Evolutionary conservation across 2,113 vertebrate species (phyloP).

Genomic region (Chionis minor): DNA sequence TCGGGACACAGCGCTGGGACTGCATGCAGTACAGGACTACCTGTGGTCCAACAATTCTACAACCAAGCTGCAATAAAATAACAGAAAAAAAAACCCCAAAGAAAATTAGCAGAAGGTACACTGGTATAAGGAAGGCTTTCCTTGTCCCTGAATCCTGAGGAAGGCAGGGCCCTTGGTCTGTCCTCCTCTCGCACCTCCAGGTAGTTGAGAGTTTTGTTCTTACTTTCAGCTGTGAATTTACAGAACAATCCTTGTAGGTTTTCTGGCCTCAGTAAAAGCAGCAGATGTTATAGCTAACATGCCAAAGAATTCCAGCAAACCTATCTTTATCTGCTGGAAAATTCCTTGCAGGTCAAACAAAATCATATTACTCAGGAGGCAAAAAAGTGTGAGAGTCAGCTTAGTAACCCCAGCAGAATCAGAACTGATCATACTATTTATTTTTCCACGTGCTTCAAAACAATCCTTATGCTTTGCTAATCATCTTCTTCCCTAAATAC

Average conservation of each 20-base stretch:
- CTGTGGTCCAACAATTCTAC: slow-evolving; percentile 92
- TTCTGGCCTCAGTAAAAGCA: not conserved
- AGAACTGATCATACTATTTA: not conserved
- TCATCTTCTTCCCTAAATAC: not conserved
- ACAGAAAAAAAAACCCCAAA: not conserved
- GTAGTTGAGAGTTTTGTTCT: not conserved
- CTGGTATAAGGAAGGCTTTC: not conserved
- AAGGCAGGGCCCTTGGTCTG: not conserved
- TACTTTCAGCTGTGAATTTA: not conserved
- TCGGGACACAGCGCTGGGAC: slow-evolving; percentile 88
- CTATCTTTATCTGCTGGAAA: not conserved
- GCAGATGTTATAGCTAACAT: not conserved
- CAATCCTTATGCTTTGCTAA: not conserved
- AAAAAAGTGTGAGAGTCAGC: not conserved
- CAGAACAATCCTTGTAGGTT: not conserved
- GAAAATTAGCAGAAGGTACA: not conserved
- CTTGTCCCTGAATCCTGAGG: not conserved
- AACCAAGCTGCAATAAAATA: slow-evolving; percentile 81
- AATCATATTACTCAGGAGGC: not conserved
- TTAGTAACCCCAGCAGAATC: not conserved
- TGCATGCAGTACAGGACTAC: slow-evolving; percentile 92
- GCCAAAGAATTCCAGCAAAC: not conserved
- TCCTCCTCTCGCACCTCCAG: not conserved
- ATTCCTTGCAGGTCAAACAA: not conserved
- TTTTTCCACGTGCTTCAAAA: not conserved